Conservation (phyloP, 2,113 vertebrate species). For the Sardina pilchardus region DNA sequence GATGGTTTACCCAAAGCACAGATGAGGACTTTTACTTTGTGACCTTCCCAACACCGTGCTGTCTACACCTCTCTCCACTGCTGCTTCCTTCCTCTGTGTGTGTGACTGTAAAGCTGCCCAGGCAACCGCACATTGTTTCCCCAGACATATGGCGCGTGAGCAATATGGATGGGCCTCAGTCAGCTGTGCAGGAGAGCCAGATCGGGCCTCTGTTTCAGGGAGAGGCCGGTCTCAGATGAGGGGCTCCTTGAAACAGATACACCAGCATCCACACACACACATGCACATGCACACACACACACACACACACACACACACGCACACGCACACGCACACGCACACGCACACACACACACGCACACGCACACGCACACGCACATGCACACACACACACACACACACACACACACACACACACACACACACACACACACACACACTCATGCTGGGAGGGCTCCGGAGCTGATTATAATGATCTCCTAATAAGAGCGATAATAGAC, state of each 20-base stretch:
- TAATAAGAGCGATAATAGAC: not conserved
- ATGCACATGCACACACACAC: not conserved
- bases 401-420: not conserved
- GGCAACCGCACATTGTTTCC: not conserved
- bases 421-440: not conserved
- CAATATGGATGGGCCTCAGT: constrained; percentile 1
- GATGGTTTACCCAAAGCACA: not conserved
- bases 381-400: not conserved
- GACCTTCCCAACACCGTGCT: not conserved
- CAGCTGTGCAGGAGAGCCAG: not conserved
- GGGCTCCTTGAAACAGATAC: not conserved
- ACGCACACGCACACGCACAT: not conserved
- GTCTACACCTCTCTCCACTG: not conserved
- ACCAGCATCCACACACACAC: not conserved
- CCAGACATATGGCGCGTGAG: not conserved
- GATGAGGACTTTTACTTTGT: not conserved
- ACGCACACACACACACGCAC: not conserved
- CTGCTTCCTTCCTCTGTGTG: not conserved
- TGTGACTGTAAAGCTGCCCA: not conserved
- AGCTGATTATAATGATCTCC: constrained; percentile 10
- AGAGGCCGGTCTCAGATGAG: not conserved
- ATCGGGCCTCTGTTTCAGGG: not conserved
- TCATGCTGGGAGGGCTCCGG: not conserved
- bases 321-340: not conserved
- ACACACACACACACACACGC: not conserved